These are phyloP conservation scores for Crocidura indochinensis DNA, from an alignment of 2,797 vertebrate genomes.

Conservation along the genomic window DNA sequence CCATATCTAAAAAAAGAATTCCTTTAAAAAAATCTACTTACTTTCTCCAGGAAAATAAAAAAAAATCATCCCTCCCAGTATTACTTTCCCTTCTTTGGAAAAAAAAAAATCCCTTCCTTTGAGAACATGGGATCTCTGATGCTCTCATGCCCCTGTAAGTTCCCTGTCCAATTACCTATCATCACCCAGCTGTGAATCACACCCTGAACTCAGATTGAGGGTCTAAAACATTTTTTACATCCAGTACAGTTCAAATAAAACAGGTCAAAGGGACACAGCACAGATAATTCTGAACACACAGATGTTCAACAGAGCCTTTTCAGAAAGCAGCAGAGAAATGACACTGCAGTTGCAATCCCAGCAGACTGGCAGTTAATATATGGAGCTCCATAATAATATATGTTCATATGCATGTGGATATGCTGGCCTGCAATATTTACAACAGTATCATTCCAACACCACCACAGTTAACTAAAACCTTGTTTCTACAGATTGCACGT, in stretches of 20 bases:
- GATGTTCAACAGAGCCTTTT: constrained; percentile 88
- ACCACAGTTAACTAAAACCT: constrained; percentile 37
- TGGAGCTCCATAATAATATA: constrained; percentile 34
- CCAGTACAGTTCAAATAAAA: constrained; percentile 88
- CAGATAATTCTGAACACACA: constrained; percentile 86
- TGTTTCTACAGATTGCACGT: constrained; percentile 11
- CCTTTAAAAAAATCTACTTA: constrained; percentile 69
- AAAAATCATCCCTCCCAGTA: constrained; percentile 54
- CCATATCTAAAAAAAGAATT: constrained; percentile 63
- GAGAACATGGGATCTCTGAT: constrained; percentile 84
- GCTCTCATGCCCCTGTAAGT: constrained; percentile 88
- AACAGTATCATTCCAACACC: constrained; percentile 64
- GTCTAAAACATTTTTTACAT: constrained; percentile 81
- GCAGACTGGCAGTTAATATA: constrained; percentile 46
- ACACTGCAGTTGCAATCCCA: constrained; percentile 71
- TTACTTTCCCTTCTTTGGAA: constrained; percentile 68
- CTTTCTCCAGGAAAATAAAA: constrained; percentile 66
- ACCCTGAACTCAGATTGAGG: constrained; percentile 88
- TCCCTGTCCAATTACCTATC: constrained; percentile 88
- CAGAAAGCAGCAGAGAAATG: constrained; percentile 79
- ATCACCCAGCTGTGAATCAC: constrained; percentile 89
- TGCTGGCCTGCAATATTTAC: constrained; percentile 59
- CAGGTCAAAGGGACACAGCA: constrained; percentile 87
- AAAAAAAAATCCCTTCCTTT: constrained; percentile 85
- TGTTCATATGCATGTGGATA: constrained; percentile 60